Conservation (phyloP, 2,888 invertebrate genomes). For the Ypsolopha sequella region DNA sequence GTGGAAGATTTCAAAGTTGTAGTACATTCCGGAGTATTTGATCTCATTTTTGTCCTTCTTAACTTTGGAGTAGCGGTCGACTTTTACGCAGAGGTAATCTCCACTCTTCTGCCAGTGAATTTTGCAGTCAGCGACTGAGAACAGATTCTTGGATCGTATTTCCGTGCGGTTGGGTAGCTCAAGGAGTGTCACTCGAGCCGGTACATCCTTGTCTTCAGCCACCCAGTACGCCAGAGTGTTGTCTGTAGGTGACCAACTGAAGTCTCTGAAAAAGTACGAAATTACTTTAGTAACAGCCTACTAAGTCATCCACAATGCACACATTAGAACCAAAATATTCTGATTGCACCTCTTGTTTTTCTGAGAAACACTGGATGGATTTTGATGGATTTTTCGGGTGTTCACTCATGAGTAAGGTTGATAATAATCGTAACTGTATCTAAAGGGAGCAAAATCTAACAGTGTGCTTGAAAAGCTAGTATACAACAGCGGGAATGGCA, state of each 20-base stretch:
- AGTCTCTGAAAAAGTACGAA: constrained; percentile 73
- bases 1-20: constrained; percentile 99
- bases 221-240: constrained; percentile 98
- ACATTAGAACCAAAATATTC: no score
- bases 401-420: no score
- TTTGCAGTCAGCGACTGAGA: constrained; percentile 98
- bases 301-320: no score
- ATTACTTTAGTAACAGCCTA: no score
- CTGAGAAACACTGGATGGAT: no score
- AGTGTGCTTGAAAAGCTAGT: no score
- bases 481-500: no score
- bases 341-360: no score
- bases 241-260: constrained; percentile 98
- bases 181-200: constrained; percentile 93
- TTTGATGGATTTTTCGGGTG: no score
- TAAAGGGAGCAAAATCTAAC: no score
- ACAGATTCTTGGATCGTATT: constrained; percentile 93
- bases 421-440: no score
- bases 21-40: constrained; percentile 97
- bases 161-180: constrained; percentile 93
- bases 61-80: constrained; percentile 84
- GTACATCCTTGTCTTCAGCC: constrained; percentile 96
- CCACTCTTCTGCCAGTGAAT: constrained; percentile 99
- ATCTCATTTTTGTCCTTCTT: constrained; percentile 94
- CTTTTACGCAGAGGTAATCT: constrained; percentile 96